These are phyloP conservation scores for Epinephelus cyanopodus DNA, from an alignment of 2,113 vertebrate species.

Conservation along the genomic window DNA sequence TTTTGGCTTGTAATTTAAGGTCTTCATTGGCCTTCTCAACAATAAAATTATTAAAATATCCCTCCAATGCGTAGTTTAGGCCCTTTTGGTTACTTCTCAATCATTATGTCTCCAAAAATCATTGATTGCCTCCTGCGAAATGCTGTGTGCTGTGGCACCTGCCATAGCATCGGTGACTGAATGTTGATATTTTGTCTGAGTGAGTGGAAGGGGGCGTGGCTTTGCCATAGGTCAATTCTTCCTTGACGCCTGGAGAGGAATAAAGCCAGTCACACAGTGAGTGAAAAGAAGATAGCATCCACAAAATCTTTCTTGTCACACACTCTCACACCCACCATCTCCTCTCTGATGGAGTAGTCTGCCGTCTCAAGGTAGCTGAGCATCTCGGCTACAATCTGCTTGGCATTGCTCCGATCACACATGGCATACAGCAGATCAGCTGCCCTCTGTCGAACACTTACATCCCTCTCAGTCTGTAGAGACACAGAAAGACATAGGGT, in stretches of 20 bases:
- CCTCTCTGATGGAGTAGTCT: conserved; percentile 94
- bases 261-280: background rate
- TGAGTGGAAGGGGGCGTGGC: too few species aligned
- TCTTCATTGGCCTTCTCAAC: too few species aligned
- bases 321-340: conserved; percentile 85
- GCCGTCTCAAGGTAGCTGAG: conserved; percentile 94
- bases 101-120: too few species aligned
- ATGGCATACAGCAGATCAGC: conserved; percentile 94
- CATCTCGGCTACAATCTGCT: conserved; percentile 96
- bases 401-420: conserved; percentile 95
- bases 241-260: background rate
- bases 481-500: background rate
- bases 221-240: too few species aligned
- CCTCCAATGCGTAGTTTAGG: too few species aligned
- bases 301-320: background rate
- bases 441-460: conserved; percentile 92
- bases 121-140: too few species aligned
- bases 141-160: too few species aligned
- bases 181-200: too few species aligned
- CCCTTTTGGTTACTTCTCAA: too few species aligned
- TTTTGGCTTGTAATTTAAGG: too few species aligned
- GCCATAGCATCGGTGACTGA: too few species aligned
- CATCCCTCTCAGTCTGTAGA: conserved; percentile 91
- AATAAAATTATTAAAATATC: too few species aligned
- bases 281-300: background rate